Conservation (phyloP, 2,888 invertebrate species). For the Timema cristinae region DNA sequence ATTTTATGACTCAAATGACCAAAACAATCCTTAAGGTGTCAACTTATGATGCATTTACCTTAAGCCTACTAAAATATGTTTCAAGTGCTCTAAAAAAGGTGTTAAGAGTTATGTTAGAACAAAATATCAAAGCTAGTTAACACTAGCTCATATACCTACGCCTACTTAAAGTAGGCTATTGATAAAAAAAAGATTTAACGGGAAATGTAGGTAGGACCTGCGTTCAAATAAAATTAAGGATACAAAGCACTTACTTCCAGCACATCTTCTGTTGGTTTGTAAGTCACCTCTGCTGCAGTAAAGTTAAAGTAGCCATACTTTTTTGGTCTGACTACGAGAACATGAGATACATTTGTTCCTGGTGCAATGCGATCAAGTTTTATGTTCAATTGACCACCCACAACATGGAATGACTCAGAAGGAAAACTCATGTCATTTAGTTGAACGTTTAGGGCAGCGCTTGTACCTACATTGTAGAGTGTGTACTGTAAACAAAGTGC, state of each 20-base stretch:
- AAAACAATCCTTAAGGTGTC: too few species aligned
- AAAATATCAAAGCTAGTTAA: too few species aligned
- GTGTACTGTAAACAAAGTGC: conserved; percentile 58
- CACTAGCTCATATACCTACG: too few species aligned
- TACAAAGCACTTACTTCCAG: conserved; percentile 45
- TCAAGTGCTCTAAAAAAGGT: too few species aligned
- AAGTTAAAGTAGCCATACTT: conserved; percentile 95
- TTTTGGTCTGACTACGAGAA: conserved; percentile 85
- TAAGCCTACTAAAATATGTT: too few species aligned
- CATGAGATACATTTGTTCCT: conserved; percentile 89
- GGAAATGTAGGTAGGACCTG: too few species aligned
- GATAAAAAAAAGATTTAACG: too few species aligned
- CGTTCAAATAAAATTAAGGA: too few species aligned
- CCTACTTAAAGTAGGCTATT: too few species aligned
- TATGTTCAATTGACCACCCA: conserved; percentile 79
- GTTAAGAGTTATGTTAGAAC: too few species aligned
- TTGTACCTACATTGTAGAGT: conserved; percentile 87
- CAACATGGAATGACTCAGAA: conserved; percentile 82
- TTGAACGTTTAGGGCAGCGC: conserved; percentile 84
- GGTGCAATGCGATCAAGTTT: conserved; percentile 88
- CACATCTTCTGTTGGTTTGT: conserved; percentile 80
- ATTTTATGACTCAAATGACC: too few species aligned
- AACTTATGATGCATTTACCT: too few species aligned
- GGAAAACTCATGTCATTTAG: conserved; percentile 90
- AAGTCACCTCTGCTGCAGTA: conserved; percentile 88